Evolutionary conservation across 2,888 invertebrate genomes (phyloP), one percentile per base, ranked within the genome.

Genomic region (Hypercompe scribonia): DNA sequence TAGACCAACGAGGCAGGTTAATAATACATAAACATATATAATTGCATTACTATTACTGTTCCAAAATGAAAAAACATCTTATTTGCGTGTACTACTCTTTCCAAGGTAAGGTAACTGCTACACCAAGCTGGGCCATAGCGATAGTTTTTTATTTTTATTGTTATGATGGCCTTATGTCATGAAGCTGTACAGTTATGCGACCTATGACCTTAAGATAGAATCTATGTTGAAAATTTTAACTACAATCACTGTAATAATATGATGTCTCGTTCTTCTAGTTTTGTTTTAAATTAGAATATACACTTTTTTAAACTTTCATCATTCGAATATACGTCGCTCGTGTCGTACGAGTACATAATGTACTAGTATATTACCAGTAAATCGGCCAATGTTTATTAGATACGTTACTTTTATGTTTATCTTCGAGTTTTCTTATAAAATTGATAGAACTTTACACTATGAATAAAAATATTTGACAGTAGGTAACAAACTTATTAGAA

Each of bases 141-240:
- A 78, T 82, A 73, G 74, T 76, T 67, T 65, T 81, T 82, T 76
- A 73, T 75, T 82, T 70, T 81, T 76, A 84, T 84, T 80, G 72
- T 81, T 78, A 74, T 81, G 73, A 63, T 58, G 65, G 3, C 68
- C 72, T 81, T 83, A 81, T 78, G 78, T 81, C 85, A 84, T 75
- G 68, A 61, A 63, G 8, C 54, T 58, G 36, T 74, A 78, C 65
- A 73, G 76, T 77, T 61, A 67, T 69, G 76, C 81, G 76, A 84
- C 73, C 85, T 74, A 28, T 84, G 83, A 77, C 77, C 78, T 75
- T 71, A n/a, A 74, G 75, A 80, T 81, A 69, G 18, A 82, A 82
- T 82, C 80, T 74, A 46, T 69, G 67, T 71, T 66, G 46, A 71
- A 81, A 81, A 69, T 83, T 76, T 73, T 39, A 63, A 72, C 65